These are phyloP conservation scores for Aporophyla lueneburgensis DNA, from an alignment of 2,888 invertebrate species.

Conservation along the genomic window DNA sequence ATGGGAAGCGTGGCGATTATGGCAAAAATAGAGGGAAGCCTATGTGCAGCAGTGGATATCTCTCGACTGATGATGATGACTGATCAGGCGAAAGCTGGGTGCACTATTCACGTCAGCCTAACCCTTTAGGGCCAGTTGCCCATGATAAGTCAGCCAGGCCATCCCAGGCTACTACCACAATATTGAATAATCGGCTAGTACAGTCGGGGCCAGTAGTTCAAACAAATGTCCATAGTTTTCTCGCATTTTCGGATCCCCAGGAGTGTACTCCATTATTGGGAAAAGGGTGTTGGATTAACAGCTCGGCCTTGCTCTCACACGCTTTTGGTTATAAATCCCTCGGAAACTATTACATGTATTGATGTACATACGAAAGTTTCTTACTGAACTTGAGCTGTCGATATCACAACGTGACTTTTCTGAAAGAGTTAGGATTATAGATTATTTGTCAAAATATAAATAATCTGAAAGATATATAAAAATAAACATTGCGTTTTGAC, in stretches of 20 bases:
- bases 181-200: neutral
- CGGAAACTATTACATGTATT: neutral
- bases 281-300: slow-evolving; percentile 13
- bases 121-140: too few species aligned
- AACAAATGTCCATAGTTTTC: neutral
- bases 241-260: neutral
- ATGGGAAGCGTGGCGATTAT: too few species aligned
- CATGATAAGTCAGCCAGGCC: too few species aligned
- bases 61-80: too few species aligned
- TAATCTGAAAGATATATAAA: too few species aligned
- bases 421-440: neutral
- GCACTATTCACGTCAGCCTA: too few species aligned
- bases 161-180: neutral
- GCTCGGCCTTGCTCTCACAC: neutral
- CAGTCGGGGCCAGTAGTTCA: neutral
- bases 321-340: slow-evolving; percentile 8
- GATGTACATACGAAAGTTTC: slow-evolving; percentile 1
- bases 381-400: neutral
- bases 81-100: neutral
- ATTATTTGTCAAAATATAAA: neutral
- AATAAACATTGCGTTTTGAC: neutral
- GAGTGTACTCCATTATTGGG: slow-evolving; percentile 16
- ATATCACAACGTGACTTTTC: neutral
- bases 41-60: too few species aligned
- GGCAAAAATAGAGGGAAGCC: too few species aligned